These are phyloP conservation scores for Eilema griseolum DNA, from an alignment of 2,888 invertebrate species.

Conservation along the genomic window DNA sequence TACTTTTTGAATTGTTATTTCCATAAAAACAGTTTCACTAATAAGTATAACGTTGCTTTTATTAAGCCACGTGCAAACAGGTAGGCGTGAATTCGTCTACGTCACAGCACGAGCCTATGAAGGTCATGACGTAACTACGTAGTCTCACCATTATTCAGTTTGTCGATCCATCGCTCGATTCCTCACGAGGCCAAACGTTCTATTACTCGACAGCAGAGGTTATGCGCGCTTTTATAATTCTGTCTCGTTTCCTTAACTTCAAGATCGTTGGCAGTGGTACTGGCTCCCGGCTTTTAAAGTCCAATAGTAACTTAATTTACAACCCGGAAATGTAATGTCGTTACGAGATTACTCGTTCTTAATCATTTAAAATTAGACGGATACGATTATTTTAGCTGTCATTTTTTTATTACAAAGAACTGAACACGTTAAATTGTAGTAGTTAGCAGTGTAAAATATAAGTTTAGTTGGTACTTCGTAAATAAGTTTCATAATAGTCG, in stretches of 20 bases:
- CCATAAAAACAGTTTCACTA: slow-evolving; percentile 56
- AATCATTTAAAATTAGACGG: slow-evolving; percentile 52
- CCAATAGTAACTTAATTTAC: slow-evolving; percentile 60
- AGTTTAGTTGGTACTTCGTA: slow-evolving; percentile 42
- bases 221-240: slow-evolving; percentile 66
- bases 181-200: slow-evolving; percentile 76
- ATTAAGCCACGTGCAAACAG: slow-evolving; percentile 74
- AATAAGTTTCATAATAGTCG: slow-evolving; percentile 56
- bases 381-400: slow-evolving; percentile 35
- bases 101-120: slow-evolving; percentile 76
- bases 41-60: slow-evolving; percentile 56
- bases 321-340: slow-evolving; percentile 59
- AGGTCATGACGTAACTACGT: slow-evolving; percentile 81
- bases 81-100: slow-evolving; percentile 76
- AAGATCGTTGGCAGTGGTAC: slow-evolving; percentile 56
- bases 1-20: slow-evolving; percentile 45
- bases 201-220: slow-evolving; percentile 68
- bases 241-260: slow-evolving; percentile 66
- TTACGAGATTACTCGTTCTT: slow-evolving; percentile 51
- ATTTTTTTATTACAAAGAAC: slow-evolving; percentile 7
- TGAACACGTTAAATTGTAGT: slow-evolving; percentile 12
- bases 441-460: slow-evolving; percentile 26
- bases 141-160: slow-evolving; percentile 78
- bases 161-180: slow-evolving; percentile 77
- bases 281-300: slow-evolving; percentile 52